Percentiles rank a stretch among this genome's conserved stretches.
Conservation (phyloP, 1,140 invertebrate species). For the Drosophila tani region DNA sequence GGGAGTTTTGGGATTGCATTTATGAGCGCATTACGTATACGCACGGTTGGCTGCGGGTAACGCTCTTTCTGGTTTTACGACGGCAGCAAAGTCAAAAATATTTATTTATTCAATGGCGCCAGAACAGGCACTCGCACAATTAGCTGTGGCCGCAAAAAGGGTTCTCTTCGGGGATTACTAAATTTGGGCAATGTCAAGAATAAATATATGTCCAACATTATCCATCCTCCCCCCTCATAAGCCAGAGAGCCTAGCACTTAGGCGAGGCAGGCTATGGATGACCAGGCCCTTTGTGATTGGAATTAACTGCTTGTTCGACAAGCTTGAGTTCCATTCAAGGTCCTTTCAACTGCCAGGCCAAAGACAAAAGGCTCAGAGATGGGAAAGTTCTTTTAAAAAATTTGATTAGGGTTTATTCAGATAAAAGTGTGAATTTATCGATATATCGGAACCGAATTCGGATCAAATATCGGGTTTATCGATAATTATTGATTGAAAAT, state of each 20-base stretch:
- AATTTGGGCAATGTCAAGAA: neutral
- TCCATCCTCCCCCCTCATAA: neutral
- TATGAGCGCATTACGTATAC: conserved; percentile 54
- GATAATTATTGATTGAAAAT: neutral
- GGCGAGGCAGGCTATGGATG: neutral
- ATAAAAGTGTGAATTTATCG: neutral
- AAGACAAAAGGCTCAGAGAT: neutral
- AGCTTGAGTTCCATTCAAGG: conserved; percentile 4
- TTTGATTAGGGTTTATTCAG: too few species aligned
- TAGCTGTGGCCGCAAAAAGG: conserved; percentile 5
- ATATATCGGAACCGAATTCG: neutral
- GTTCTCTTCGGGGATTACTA: neutral
- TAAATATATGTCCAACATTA: conserved; percentile 3
- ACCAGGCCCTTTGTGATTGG: conserved; percentile 6
- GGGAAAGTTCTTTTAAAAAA: too few species aligned
- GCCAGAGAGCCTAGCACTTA: conserved; percentile 5
- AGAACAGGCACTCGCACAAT: conserved; percentile 15
- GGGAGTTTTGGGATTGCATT: conserved; percentile 36
- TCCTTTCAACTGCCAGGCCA: neutral
- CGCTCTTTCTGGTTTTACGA: conserved; percentile 12
- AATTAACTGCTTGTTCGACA: conserved; percentile 6
- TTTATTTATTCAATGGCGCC: conserved; percentile 42
- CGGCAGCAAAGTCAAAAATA: conserved; percentile 8
- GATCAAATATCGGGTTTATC: neutral
- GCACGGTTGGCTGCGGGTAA: conserved; percentile 15